A percentile compares a stretch with the other conserved stretches of the same genome.
These are phyloP conservation scores for Cyphomyrmex costatus DNA, from an alignment of 1,140 invertebrate genomes.

Conservation along the genomic window DNA sequence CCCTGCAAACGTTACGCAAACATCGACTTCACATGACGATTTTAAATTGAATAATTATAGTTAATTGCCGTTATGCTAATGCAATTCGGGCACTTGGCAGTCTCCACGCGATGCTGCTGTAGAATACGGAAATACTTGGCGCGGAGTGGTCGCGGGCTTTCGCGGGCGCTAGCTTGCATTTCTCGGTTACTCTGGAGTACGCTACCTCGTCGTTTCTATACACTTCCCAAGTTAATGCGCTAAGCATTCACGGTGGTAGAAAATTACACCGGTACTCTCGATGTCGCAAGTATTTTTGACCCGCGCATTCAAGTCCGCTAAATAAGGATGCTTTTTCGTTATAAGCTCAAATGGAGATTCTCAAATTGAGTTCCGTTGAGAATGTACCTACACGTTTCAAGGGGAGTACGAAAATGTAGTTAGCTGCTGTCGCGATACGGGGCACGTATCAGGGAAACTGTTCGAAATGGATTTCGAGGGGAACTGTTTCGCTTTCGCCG, in stretches of 20 bases:
- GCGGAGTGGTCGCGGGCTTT: neutral
- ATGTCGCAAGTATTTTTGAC: neutral
- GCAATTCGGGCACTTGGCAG: slow-evolving; percentile 31
- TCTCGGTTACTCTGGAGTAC: slow-evolving; percentile 23
- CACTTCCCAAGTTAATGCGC: slow-evolving; percentile 9
- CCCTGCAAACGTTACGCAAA: slow-evolving; percentile 41
- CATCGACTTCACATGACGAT: slow-evolving; percentile 38
- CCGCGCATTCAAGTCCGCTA: neutral
- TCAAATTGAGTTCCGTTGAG: neutral
- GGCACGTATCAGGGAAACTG: too few relatives aligned
- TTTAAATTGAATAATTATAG: slow-evolving; percentile 59
- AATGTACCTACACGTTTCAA: neutral
- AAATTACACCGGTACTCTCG: slow-evolving; percentile 15
- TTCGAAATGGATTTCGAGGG: too few relatives aligned
- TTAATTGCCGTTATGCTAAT: slow-evolving; percentile 45
- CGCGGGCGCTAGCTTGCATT: neutral
- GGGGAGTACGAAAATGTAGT: neutral
- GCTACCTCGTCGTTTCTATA: slow-evolving; percentile 8
- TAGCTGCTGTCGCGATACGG: neutral
- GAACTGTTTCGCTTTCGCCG: too few relatives aligned
- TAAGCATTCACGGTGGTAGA: neutral
- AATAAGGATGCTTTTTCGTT: neutral
- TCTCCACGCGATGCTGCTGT: neutral
- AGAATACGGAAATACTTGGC: slow-evolving; percentile 23
- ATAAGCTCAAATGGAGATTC: neutral